A percentile compares a stretch with the other conserved stretches of the same genome.
phyloP scores from a whole-genome alignment of 2,797 vertebrate species.

The Parotocinclus haroldoi region DNA sequence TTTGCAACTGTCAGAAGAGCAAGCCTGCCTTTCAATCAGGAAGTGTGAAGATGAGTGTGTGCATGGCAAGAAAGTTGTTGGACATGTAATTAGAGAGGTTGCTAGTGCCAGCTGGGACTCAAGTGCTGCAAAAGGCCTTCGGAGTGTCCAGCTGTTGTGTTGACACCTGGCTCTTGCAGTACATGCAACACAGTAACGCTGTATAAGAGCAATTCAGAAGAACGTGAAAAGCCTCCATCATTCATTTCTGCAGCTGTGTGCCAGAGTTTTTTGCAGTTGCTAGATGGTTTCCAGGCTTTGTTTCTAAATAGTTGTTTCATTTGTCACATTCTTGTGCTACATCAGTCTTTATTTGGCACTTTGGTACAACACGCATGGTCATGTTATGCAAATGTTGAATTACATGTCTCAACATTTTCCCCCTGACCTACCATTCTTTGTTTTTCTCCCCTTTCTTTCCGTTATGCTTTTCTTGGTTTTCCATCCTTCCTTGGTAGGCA shows the following conservation, averaged over 20 bases:
- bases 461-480: constrained; percentile 17
- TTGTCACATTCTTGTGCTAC: constrained; percentile 4
- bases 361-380: constrained; percentile 12
- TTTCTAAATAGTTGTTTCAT: constrained; percentile 2
- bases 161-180: constrained; percentile 43
- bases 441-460: constrained; percentile 9
- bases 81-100: constrained; percentile 31
- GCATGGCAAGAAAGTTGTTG: constrained; percentile 15
- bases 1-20: constrained; percentile 10
- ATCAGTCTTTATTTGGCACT: constrained; percentile 16
- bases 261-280: background rate
- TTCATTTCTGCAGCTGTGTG: background rate
- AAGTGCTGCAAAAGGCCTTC: constrained; percentile 26
- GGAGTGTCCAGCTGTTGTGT: constrained; percentile 32
- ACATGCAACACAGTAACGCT: background rate
- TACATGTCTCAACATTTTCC: constrained; percentile 7
- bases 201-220: no score
- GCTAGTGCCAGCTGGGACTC: constrained; percentile 35
- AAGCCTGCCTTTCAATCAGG: constrained; percentile 34
- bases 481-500: background rate
- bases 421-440: background rate
- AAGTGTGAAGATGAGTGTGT: constrained; percentile 24
- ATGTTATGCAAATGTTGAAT: constrained; percentile 13
- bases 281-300: background rate
- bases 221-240: no score